Evolutionary conservation across 2,113 vertebrate species (phyloP).

Genomic region (Rostratula benghalensis): DNA sequence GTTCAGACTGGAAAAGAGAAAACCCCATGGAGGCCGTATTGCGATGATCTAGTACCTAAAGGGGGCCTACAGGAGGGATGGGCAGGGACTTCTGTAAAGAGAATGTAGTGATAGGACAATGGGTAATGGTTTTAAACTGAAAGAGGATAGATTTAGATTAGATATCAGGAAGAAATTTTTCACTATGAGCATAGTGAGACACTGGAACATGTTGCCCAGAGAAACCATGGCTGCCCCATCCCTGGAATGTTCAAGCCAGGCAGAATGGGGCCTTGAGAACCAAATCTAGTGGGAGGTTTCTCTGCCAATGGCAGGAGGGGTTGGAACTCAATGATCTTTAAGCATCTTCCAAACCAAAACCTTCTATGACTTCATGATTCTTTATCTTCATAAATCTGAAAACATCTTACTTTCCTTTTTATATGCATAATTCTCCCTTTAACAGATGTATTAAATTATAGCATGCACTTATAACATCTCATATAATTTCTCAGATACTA

Average conservation of each 20-base stretch:
- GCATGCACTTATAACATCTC: not conserved
- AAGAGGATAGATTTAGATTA: not conserved
- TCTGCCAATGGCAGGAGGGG: not conserved
- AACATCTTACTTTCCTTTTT: not conserved
- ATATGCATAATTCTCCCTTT: not conserved
- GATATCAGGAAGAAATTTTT: not conserved
- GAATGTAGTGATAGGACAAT: not conserved
- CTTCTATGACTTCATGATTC: not conserved
- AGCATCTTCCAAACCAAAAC: not conserved
- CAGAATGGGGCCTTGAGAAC: not conserved
- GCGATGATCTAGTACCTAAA: not conserved
- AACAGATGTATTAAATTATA: not conserved
- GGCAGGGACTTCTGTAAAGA: not conserved
- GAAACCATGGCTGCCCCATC: not conserved
- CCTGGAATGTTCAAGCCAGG: not conserved
- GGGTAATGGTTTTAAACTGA: not conserved
- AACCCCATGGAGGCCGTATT: not conserved
- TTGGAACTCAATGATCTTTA: not conserved
- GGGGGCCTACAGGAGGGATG: not conserved
- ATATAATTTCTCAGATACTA: not conserved
- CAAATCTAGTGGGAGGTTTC: not conserved
- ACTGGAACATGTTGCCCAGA: not conserved
- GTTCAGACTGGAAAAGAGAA: not conserved
- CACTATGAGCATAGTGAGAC: not conserved
- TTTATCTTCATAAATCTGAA: not conserved